These are phyloP conservation scores for Drosophila rellima DNA, from an alignment of 2,888 invertebrate genomes.

Conservation along the genomic window DNA sequence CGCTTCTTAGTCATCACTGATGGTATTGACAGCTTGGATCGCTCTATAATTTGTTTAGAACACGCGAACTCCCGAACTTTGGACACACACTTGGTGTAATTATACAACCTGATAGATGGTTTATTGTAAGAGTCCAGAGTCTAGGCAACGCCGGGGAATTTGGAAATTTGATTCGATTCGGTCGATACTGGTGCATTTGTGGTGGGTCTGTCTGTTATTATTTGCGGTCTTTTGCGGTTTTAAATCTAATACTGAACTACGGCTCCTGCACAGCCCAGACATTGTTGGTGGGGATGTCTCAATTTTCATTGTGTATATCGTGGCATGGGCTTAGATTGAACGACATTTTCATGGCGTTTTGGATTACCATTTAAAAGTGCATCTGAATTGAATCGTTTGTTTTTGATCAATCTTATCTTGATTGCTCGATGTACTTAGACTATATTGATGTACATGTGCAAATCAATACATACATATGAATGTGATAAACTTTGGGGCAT, in stretches of 20 bases:
- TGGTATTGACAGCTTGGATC: constrained; percentile 6
- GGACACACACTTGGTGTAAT: constrained; percentile 8
- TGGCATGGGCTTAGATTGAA: constrained; percentile 9
- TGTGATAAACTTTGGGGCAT: constrained; percentile 21
- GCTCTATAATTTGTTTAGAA: constrained; percentile 1
- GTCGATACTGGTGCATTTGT: constrained; percentile 5
- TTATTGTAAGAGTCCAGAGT: constrained; percentile 11
- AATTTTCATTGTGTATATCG: constrained; percentile 17
- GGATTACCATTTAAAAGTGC: constrained; percentile 36
- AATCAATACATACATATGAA: constrained; percentile 13
- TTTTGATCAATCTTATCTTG: constrained; percentile 26
- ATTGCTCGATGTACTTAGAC: constrained; percentile 22
- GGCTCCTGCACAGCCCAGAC: constrained; percentile 1
- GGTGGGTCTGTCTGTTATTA: constrained; percentile 32
- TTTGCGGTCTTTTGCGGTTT: constrained; percentile 49
- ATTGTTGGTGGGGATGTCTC: constrained; percentile 24
- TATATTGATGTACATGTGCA: not conserved
- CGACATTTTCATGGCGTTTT: constrained; percentile 27
- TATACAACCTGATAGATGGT: constrained; percentile 11
- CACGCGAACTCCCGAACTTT: constrained; percentile 6
- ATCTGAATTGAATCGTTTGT: constrained; percentile 19
- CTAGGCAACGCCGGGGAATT: constrained; percentile 24
- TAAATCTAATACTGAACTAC: constrained; percentile 29
- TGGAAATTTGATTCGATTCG: constrained; percentile 33
- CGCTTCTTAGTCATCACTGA: constrained; percentile 9